Conservation (phyloP, 1,140 invertebrate species). For the Thaumetopoea pityocampa region DNA sequence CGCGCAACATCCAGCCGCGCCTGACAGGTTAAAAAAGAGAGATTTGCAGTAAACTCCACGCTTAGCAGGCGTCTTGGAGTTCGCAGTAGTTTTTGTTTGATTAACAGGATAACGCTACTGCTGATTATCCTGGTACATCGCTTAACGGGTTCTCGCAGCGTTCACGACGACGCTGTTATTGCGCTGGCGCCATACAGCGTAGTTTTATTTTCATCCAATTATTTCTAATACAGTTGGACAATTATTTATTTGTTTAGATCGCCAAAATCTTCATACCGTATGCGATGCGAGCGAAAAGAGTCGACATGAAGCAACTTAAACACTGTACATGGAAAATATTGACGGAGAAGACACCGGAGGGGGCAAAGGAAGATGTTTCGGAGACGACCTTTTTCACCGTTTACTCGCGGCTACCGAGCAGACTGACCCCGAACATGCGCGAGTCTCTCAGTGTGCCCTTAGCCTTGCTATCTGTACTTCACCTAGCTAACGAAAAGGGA, state of each 20-base stretch:
- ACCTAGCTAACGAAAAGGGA: conserved; percentile 87
- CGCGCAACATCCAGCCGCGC: too few species aligned
- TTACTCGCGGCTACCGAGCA: conserved; percentile 77
- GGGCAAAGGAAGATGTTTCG: conserved; percentile 50
- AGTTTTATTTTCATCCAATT: too few species aligned
- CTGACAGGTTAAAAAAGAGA: too few species aligned
- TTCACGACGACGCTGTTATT: too few species aligned
- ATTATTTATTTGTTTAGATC: conserved; percentile 62
- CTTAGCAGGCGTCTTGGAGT: too few species aligned
- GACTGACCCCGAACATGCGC: conserved; percentile 78
- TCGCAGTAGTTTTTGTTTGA: too few species aligned
- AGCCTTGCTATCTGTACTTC: conserved; percentile 85
- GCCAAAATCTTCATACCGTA: conserved; percentile 83
- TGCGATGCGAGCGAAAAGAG: conserved; percentile 85
- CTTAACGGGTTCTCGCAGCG: too few species aligned
- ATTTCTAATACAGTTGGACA: too few species aligned
- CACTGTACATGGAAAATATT: conserved; percentile 81
- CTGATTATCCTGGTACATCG: too few species aligned
- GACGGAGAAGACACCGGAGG: conserved; percentile 45
- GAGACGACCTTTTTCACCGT: conserved; percentile 72
- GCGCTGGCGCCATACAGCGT: too few species aligned
- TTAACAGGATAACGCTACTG: too few species aligned
- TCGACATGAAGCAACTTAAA: conserved; percentile 88
- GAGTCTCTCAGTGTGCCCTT: conserved; percentile 85
- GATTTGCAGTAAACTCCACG: too few species aligned